Evolutionary conservation across 2,797 vertebrate species (phyloP).

Genomic region (Threskiornis aethiopicus): DNA sequence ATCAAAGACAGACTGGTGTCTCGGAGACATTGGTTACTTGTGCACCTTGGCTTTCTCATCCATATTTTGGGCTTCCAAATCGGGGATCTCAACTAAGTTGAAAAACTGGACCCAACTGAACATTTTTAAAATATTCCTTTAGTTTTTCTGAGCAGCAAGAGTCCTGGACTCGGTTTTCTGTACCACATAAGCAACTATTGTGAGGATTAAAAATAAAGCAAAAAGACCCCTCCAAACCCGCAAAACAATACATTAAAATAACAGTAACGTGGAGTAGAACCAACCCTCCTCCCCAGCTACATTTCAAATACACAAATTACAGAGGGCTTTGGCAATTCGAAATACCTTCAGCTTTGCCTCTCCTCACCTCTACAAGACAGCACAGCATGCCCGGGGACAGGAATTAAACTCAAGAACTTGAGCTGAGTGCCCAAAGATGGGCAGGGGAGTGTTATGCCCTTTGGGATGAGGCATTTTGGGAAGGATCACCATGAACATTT

Average conservation of each 20-base stretch:
- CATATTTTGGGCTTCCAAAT: background rate
- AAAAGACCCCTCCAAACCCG: background rate
- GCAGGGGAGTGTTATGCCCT: rapidly evolving
- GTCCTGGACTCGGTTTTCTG: background rate
- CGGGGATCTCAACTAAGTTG: background rate
- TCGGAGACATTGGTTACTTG: background rate
- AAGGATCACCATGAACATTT: background rate
- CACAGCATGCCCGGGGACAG: background rate
- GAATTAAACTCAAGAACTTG: background rate
- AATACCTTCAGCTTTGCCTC: background rate
- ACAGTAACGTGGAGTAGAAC: background rate
- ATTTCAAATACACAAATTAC: background rate
- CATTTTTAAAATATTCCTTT: background rate
- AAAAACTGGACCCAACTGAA: background rate
- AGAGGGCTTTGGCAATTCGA: background rate
- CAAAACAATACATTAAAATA: background rate
- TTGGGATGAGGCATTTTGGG: background rate
- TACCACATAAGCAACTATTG: background rate
- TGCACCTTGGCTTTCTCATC: background rate
- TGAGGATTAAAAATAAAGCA: background rate
- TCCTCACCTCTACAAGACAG: background rate
- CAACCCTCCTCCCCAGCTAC: background rate
- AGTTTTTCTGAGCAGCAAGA: background rate
- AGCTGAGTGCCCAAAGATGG: background rate
- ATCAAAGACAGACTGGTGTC: background rate